Evolutionary conservation across 2,888 invertebrate species (phyloP).

Genomic region (Andrena chrysosceles): DNA sequence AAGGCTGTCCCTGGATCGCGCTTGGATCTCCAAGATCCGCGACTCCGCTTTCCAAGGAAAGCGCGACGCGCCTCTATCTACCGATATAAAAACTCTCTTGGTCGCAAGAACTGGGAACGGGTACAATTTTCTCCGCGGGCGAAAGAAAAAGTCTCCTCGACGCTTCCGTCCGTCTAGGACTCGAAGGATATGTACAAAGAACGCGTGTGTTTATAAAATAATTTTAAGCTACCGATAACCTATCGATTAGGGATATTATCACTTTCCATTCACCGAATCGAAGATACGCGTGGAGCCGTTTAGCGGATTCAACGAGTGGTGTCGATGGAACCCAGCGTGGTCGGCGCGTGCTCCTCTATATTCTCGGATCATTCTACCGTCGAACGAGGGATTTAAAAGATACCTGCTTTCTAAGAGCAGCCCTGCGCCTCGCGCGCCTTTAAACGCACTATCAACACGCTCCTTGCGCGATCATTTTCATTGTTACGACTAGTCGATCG

Average conservation of each 20-base stretch:
- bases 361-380: constrained; percentile 17
- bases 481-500: constrained; percentile 82
- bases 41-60: constrained; percentile 9
- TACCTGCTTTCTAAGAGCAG: constrained; percentile 13
- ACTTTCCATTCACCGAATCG: constrained; percentile 54
- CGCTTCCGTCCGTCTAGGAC: constrained; percentile 42
- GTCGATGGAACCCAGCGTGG: background rate
- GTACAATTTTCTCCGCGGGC: background rate
- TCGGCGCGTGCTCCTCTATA: constrained; percentile 5
- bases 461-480: constrained; percentile 39
- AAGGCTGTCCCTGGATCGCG: constrained; percentile 70
- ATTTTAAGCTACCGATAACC: constrained; percentile 46
- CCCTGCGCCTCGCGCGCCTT: constrained; percentile 20
- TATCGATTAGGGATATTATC: constrained; percentile 43
- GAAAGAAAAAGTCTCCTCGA: background rate
- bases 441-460: constrained; percentile 7
- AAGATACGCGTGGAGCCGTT: constrained; percentile 16
- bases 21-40: constrained; percentile 39
- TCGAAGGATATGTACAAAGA: constrained; percentile 48
- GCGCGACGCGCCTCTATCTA: constrained; percentile 2
- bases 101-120: constrained; percentile 10
- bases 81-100: constrained; percentile 13
- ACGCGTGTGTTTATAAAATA: constrained; percentile 26
- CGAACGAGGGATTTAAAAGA: background rate
- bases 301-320: constrained; percentile 9